These are phyloP conservation scores for Acanthosoma haemorrhoidale DNA, from an alignment of 2,888 invertebrate species.

Conservation along the genomic window DNA sequence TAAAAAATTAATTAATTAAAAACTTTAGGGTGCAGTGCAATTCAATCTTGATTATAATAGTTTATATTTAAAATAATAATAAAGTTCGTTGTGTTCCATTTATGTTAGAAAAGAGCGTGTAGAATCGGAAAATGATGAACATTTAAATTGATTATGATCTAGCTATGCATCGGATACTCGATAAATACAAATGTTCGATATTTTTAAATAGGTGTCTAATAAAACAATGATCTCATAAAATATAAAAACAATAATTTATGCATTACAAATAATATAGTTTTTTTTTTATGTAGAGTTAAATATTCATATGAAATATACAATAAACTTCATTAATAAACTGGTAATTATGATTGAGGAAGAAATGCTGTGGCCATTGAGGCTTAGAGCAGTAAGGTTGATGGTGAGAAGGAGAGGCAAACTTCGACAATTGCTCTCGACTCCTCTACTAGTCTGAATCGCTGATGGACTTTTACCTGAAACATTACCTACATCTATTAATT, in stretches of 20 bases:
- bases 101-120: no score
- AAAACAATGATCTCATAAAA: not conserved
- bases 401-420: not conserved
- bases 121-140: no score
- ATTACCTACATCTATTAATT: no score
- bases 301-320: not conserved
- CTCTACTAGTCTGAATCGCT: slow-evolving; percentile 32
- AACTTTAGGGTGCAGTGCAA: no score
- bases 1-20: no score
- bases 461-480: slow-evolving; percentile 34
- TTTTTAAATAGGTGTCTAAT: no score
- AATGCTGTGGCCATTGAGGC: not conserved
- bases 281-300: not conserved
- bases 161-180: no score
- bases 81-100: no score
- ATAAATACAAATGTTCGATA: no score
- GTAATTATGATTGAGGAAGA: slow-evolving; percentile 7
- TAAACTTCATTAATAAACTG: not conserved
- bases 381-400: not conserved
- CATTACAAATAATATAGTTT: not conserved
- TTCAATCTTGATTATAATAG: no score
- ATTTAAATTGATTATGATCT: no score
- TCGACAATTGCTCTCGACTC: slow-evolving; percentile 28
- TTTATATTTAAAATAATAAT: no score
- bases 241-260: slow-evolving; percentile 6